A percentile compares a stretch with the other conserved stretches of the same genome.
Conservation (phyloP, 37 sponge, comb jelly and placozoan genomes). For the Mnemiopsis leidyi region DNA sequence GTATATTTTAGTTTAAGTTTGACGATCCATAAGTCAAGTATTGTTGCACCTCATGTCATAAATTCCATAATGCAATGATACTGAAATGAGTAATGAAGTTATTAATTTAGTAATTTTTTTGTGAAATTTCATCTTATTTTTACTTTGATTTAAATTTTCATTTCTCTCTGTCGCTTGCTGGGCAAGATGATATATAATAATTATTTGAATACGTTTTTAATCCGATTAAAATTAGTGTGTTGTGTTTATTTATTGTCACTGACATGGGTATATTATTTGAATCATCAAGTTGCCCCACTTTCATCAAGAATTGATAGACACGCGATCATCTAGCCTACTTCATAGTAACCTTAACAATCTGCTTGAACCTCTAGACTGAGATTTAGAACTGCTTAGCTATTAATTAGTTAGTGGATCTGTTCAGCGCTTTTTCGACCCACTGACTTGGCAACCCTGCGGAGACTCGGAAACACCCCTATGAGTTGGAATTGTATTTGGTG, state of each 20-base stretch:
- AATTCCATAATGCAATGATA: not conserved
- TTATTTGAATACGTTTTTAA: conserved; percentile 42
- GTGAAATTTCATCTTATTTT: conserved; percentile 48
- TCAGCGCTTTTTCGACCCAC: too few relatives aligned
- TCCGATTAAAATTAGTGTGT: conserved; percentile 49
- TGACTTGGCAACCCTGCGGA: too few relatives aligned
- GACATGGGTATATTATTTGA: conserved; percentile 7
- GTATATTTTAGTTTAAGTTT: too few relatives aligned
- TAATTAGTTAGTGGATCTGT: not conserved
- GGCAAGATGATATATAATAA: conserved; percentile 44
- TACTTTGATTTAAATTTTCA: conserved; percentile 42
- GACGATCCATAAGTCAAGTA: too few relatives aligned
- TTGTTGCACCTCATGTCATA: too few relatives aligned
- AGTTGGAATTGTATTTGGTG: too few relatives aligned
- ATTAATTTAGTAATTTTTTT: not conserved
- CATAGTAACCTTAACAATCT: not conserved
- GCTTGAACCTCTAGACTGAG: not conserved
- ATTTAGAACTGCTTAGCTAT: not conserved
- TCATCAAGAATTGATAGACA: not conserved
- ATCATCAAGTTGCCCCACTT: not conserved
- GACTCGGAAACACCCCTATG: too few relatives aligned
- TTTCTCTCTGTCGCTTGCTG: conserved; percentile 44
- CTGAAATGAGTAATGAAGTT: not conserved
- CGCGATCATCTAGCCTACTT: not conserved
- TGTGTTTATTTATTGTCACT: conserved; percentile 37